Evolutionary conservation across 2,113 vertebrate genomes (phyloP).

Genomic region (Cheirogaleus medius): DNA sequence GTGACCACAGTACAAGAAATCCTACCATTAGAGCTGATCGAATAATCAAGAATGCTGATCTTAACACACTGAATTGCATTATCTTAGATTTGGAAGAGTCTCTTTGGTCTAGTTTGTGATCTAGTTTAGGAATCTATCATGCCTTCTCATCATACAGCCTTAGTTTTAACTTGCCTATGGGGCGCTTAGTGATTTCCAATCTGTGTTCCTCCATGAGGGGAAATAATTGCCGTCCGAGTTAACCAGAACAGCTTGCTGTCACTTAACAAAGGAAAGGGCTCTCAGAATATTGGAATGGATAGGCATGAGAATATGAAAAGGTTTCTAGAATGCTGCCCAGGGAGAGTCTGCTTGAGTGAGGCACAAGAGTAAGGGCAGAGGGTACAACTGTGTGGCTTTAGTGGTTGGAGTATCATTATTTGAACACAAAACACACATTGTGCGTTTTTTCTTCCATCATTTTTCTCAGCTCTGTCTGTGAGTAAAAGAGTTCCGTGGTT

Average conservation of each 20-base stretch:
- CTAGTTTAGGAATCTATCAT: background rate
- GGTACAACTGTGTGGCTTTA: background rate
- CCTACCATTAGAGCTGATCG: background rate
- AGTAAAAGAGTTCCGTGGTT: background rate
- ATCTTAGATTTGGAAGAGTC: background rate
- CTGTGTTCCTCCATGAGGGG: background rate
- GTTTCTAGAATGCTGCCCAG: background rate
- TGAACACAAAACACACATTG: background rate
- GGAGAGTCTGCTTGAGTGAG: background rate
- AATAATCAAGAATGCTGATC: background rate
- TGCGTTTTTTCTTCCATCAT: background rate
- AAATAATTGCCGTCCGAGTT: background rate
- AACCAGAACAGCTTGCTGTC: background rate
- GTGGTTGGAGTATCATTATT: background rate
- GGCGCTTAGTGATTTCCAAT: background rate
- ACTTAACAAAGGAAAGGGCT: background rate
- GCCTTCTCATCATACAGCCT: background rate
- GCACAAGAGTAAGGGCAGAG: background rate
- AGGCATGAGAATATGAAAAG: background rate
- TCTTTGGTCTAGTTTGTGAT: background rate
- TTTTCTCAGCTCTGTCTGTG: background rate
- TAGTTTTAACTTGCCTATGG: background rate
- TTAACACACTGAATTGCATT: background rate
- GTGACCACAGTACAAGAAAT: background rate
- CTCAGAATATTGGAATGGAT: background rate